Evolutionary conservation across 2,797 vertebrate species (phyloP).

Genomic region (Manis javanica): DNA sequence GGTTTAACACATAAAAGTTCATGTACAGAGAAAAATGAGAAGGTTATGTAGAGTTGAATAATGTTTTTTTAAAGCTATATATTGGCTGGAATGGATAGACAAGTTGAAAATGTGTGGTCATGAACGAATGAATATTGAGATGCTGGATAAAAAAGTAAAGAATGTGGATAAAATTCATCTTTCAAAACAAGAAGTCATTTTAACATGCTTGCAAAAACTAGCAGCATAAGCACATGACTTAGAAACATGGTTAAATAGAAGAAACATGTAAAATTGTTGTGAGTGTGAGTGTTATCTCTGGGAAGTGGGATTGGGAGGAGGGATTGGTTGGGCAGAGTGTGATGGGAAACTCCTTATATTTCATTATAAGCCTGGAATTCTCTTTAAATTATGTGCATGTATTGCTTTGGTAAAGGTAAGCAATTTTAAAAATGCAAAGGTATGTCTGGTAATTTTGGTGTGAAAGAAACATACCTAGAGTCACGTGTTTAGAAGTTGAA

Average conservation of each 20-base stretch:
- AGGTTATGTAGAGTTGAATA: background rate
- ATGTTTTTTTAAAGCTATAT: background rate
- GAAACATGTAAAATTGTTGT: background rate
- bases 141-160: slow-evolving; percentile 11
- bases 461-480: background rate
- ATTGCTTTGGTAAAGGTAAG: slow-evolving; percentile 3
- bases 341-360: background rate
- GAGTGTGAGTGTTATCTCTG: slow-evolving; percentile 32
- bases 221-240: background rate
- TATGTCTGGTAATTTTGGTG: background rate
- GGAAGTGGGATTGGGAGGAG: background rate
- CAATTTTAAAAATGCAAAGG: background rate
- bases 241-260: background rate
- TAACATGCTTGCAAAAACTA: background rate
- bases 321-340: background rate
- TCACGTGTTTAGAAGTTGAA: background rate
- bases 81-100: background rate
- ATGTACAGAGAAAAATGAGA: slow-evolving; percentile 24
- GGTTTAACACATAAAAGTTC: background rate
- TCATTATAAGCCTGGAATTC: background rate
- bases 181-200: slow-evolving; percentile 40
- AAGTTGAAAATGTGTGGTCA: background rate
- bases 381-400: background rate
- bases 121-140: background rate
- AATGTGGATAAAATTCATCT: background rate